These are phyloP conservation scores for Apostichopus californicus DNA, from an alignment of 35 echinoderm and acorn worm species.

Conservation along the genomic window DNA sequence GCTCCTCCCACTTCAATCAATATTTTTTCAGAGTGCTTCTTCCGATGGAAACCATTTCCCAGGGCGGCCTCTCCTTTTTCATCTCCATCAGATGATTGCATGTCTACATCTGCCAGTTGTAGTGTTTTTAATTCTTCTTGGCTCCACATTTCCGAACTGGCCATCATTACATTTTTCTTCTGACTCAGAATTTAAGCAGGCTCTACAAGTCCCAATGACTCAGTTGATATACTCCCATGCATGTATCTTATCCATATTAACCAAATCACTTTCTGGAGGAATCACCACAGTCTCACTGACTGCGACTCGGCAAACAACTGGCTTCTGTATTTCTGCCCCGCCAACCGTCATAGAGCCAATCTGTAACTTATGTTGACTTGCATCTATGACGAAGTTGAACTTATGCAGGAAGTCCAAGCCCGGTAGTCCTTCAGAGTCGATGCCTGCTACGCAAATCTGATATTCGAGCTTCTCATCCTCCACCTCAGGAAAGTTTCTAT, in stretches of 20 bases:
- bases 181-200: neutral
- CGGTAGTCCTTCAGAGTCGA: slow-evolving; percentile 31
- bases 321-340: neutral
- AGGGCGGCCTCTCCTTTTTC: neutral
- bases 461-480: slow-evolving; percentile 26
- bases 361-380: neutral
- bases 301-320: neutral
- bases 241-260: neutral
- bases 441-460: slow-evolving; percentile 53
- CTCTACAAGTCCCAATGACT: neutral
- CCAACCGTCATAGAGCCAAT: neutral
- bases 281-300: slow-evolving; percentile 20
- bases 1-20: slow-evolving; percentile 33
- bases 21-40: slow-evolving; percentile 2
- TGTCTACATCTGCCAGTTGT: neutral
- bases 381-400: slow-evolving; percentile 3
- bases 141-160: neutral
- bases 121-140: neutral
- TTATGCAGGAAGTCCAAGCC: slow-evolving; percentile 60
- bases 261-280: neutral
- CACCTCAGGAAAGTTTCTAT: neutral
- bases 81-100: slow-evolving; percentile 5
- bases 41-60: neutral
- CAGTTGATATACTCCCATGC: neutral
- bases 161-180: neutral